Evolutionary conservation across 2,888 invertebrate species (phyloP), one percentile per base, ranked within the genome.

Genomic region (Hyles lineata): DNA sequence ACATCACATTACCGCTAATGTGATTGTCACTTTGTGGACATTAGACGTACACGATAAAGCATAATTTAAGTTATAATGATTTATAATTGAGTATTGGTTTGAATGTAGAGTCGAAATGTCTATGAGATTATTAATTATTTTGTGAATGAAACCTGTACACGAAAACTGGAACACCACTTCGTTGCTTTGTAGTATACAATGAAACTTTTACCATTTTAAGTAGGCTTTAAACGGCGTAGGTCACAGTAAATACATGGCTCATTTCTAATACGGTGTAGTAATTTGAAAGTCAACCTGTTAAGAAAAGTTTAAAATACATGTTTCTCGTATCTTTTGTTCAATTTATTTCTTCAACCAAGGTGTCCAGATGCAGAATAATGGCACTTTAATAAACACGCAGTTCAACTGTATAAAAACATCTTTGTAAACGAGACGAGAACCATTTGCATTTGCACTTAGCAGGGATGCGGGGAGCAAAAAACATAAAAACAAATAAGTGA

Each of bases 381-480:
- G 77, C 82, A 84, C 83, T 85, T 86, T 81, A 88, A 88, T 89
- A 88, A 89, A 90, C 83, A 87, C 83, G 79, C 86, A 83, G 87
- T 85, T n/a, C 79, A 83, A 85, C 85, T 87, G 84, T 82, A 89
- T 90, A 89, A 90, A 91, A 92, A 89, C 90, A 84, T 89, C 87
- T 90, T 88, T 90, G 90, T 89, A 89, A 90, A 90, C 87, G 88
- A 91, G 89, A 90, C 86, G 88, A 87, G 87, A 87, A 87, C 86
- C 89, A 90, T 92, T 92, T 90, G 90, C 89, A 89, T 91, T 85
- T 89, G 90, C 90, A 92, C 90, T 92, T 90, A 91, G 88, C 88
- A 80, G 81, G 82, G 88, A 89, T 87, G 86, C 81, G 84, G 84
- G 82, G 82, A 83, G 84, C 81, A 89, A 87, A 87, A 89, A 88